Evolutionary conservation across 1,140 invertebrate species (phyloP), one percentile per base, ranked within the genome.

Genomic region (Pomacea maculata): DNA sequence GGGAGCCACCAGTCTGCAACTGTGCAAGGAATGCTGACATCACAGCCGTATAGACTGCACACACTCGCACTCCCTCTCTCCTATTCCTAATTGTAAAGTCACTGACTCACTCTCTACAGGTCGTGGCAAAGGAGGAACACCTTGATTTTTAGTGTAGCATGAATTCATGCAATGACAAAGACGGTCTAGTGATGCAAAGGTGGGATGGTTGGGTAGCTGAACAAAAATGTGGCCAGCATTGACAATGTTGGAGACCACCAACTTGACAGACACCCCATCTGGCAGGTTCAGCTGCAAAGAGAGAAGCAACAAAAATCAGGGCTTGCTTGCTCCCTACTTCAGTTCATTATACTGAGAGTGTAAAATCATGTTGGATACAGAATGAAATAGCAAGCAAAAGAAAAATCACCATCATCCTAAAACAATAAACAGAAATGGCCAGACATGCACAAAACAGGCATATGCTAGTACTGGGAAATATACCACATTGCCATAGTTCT

Each of bases 151-250:
- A 17, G 4, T 14, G 86, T 94, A 94, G 75, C 92, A 92, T 21
- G 85, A 85, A 17, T 88, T 90, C 92, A 94, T 93, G 79, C 88
- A 91, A 64, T 94, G 93, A 88, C 96, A 96, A 64, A 99, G 93
- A 73, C 94, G 92, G 83, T 94, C 93, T 73, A 99, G 92, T 21
- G 94, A 94, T 2, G 95, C 94, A 92, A 95, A 98, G 0, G 96
- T 95, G 1, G 97, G 97, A 93, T 99, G 97, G 71, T 96, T 95
- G 21, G 96, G 97, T 89, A 98, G 95, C 89, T 99, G 97, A 55
- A 99, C 93, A 91, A 99, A 99, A 85, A 98, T 93, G 88, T 97
- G 96, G 76, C 95, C 95, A 29, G 96, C 95, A 85, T 94, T 94
- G 12, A 97, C 94, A 83, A 98, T 94, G 84, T 95, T 95, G 86